Base-by-base conservation (phyloP, 2,113 vertebrate genomes). In the Alligator mississippiensis region DNA sequence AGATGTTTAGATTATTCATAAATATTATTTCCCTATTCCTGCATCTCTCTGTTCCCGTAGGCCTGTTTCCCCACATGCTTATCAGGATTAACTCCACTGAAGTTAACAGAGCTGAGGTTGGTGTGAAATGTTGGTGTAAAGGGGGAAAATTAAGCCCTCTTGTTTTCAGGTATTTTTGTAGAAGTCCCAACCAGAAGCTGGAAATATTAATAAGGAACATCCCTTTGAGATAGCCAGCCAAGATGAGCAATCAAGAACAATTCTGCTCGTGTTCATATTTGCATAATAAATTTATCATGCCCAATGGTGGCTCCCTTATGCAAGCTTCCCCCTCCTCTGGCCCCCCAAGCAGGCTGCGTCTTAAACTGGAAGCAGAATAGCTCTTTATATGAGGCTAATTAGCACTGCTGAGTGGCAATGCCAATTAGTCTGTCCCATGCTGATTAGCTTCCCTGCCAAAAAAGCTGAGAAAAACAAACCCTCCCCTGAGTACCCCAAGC, bases 131-230 rank as follows among this genome's bases (percentile, higher is more conserved):
- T 70, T 55, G 14, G 74, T 75, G 58, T 1, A 76, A 47, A 47
- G 21, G n/a, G 9, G 86, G 72, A 82, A 92, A 59, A 64, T 74
- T 61, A 77, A 70, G 27, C 30, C 11, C 27, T 15, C 63, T 93
- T 72, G 17, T 89, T 89, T 93, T 92, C 34, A 63, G 3, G 5
- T 87, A 60, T 62, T 92, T 78, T 75, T 93, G 68, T 80, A 66
- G 64, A 88, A 93, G 34, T 11, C 55, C 85, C n/a, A 86, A 83
- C 79, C 87, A 86, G 34, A 80, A 93, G n/a, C 5, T 89, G 78
- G 92, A 95, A 96, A 92, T 64, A 87, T 75, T 82, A 88, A 64
- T 86, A 47, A 74, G 34, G 34, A 47, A 74, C 64, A 16, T 66
- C 28, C 28, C 64, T 92, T 58, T 83, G 90, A 75, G 84, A 27